A percentile compares a stretch with the other conserved stretches of the same genome.
Evolutionary conservation across 2,797 vertebrate species (phyloP).

Genomic region (Epinephelus coioides): DNA sequence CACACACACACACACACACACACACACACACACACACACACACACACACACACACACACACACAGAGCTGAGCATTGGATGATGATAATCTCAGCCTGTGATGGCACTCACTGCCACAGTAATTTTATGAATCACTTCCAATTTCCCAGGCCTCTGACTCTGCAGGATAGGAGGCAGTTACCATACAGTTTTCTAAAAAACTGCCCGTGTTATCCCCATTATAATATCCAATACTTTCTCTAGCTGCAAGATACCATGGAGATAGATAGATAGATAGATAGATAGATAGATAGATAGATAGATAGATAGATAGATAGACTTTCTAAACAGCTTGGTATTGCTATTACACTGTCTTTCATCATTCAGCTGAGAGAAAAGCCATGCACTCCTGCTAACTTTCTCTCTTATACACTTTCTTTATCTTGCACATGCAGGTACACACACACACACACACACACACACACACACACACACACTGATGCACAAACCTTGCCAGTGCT

Average conservation of each 20-base stretch:
- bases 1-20: conserved; percentile 3
- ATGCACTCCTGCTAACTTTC: neutral
- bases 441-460: neutral
- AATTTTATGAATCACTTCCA: conserved; percentile 68
- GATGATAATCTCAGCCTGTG: conserved; percentile 61
- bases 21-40: conserved; percentile 17
- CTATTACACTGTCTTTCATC: conserved; percentile 58
- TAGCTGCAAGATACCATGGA: neutral
- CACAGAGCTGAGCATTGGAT: conserved; percentile 40
- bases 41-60: conserved; percentile 22
- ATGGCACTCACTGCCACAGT: conserved; percentile 55
- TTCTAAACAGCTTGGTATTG: conserved; percentile 3
- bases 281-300: neutral
- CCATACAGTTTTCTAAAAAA: conserved; percentile 29
- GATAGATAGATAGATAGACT: conserved; percentile 18
- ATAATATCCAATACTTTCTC: conserved; percentile 23
- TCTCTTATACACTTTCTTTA: neutral
- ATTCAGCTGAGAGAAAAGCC: conserved; percentile 38
- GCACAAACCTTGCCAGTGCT: too few species aligned
- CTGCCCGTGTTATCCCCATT: conserved; percentile 5
- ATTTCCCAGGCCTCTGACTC: conserved; percentile 64
- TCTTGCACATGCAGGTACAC: neutral
- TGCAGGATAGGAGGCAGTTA: conserved; percentile 51
- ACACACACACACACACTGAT: neutral
- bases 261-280: conserved; percentile 8